Evolutionary conservation across 2,113 vertebrate species (phyloP), one percentile per base, ranked within the genome.

Genomic region (Siphamia tubifer): DNA sequence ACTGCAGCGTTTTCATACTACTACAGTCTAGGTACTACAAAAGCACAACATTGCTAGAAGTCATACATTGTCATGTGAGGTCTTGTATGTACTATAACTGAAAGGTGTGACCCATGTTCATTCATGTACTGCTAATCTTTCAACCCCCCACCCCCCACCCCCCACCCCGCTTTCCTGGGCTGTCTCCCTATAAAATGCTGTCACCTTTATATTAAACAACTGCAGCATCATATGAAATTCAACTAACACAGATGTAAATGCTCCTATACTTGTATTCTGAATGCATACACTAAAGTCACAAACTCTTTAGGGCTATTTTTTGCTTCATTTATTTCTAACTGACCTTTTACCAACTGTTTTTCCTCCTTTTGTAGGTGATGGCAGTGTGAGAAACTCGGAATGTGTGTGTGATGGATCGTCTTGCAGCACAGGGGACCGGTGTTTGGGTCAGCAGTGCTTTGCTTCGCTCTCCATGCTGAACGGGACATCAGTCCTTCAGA

Each of bases 321-420:
- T 53, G 31, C 16, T 13, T 28, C 28, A 19, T 63, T n/a, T 57
- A 6, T 35, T 23, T 43, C 16, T 8, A 53, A 4, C 2, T 76
- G 40, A 74, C 39, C 4, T 15, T 1, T 15, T 20, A 2, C 1
- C 4, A 44, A 4, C 27, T 48, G 1, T 4, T 31, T 81, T 21
- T 23, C 48, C 36, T 63, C 60, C 13, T 42, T 28, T 34, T 67
- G 1, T 85, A 98, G 96, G 94, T 57, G 94, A 95, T 16, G 91
- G 77, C 3, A 88, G 70, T 6, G 61, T 64, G 40, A 87, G 81
- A 7, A 84, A 84, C 45, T 92, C 92, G 6, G 93, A 94, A 11
- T 99, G 98, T 57, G 90, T 95, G 75, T 99, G 98, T 53, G 95
- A 96, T n/a, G 95, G 94, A 42, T 90, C 90, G 0, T 93, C 93